Base-by-base conservation (phyloP, 2,797 vertebrate genomes). In the Cynopterus sphinx region DNA sequence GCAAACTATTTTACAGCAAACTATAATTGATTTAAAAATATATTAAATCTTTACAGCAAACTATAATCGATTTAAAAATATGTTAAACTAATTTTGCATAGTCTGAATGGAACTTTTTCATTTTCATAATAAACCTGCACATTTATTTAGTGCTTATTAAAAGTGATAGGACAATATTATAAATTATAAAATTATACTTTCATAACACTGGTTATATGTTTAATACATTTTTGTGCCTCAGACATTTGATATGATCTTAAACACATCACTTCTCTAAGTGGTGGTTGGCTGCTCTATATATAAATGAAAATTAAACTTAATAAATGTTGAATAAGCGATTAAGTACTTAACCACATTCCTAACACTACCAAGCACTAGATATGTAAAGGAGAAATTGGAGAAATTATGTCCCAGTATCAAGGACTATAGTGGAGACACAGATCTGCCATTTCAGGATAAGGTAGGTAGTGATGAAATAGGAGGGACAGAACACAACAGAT, bases 41-140 rank as follows among this genome's bases (percentile, higher is more conserved):
- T 86, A 65, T 65, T 96, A 92, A 90, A 59, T 92, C 89, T 70
- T 87, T 82, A 78, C 2, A 81, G 71, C 33, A 77, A 95, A 59
- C 46, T 65, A 67, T 86, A 73, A 43, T 90, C 33, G 86, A 63
- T 28, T 33, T 91, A 24, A 89, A 88, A 91, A 81, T 91, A 71
- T 86, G 59, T 65, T 96, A 92, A 90, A 59, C n/a, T 90, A 81
- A 88, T 88, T 94, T 95, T 87, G 59, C 75, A 82, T 82, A 88
- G 78, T 79, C 19, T 22, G 78, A 28, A 22, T 70, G 10, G 49
- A 84, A 90, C 31, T 39, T 84, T 85, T 93, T 86, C 28, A 91
- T 84, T 92, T 82, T 90, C 46, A 91, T 61, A 53, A 24, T 68
- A 88, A 88, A 67, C 7, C 59, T 28, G 43, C 4, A 77, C 11